Base-by-base conservation (phyloP, 1,140 invertebrate genomes). In the Heterodera schachtii region DNA sequence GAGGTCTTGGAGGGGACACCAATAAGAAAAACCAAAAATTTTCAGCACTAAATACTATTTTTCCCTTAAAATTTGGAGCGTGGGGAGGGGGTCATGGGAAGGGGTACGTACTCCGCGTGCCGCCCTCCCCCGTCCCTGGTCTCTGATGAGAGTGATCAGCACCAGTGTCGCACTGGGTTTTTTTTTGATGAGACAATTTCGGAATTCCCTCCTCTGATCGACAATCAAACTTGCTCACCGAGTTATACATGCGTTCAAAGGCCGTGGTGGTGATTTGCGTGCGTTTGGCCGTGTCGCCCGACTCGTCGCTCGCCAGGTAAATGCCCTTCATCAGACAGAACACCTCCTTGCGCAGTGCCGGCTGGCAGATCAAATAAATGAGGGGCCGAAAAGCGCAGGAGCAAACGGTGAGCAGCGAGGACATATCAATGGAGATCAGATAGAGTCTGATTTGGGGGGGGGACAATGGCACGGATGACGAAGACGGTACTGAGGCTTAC, bases 361-460 rank as follows among this genome's bases (percentile, higher is more conserved):
- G 76, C 66, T 87, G 86, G 57, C 86, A 87, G 57, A 78, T 78
- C 41, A 87, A 49, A 57, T 88, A 88, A 70, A 87, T 87, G 3
- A 82, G 83, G 4, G 87, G 86, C 21, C 86, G 87, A 47, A 83
- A 84, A 49, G 87, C 87, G 78, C 86, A 88, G 11, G 87, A 87
- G 67, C 87, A 64, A 16, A 83, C 87, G 7, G 87, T 89, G n/a
- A 87, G 83, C 31, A 87, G 80, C 3, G 87, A 88, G 1, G 84
- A 82, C 52, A 87, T 64, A 69, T 87, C 86, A 19, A 88, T 75
- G 8, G 86, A 79, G n/a, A 88, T 84, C 5, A 81, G 79, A 49
- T 88, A 87, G 9, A 85, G 11, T 52, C 86, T 84, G 31, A 43
- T 31, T 31, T 31, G 31, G 31, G 31, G 31, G 31, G 31, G 31